Percentiles rank a stretch among this genome's conserved stretches.
Conservation (phyloP, 64 coral and sea anemone species). For the Dendrophyllia cribrosa region DNA sequence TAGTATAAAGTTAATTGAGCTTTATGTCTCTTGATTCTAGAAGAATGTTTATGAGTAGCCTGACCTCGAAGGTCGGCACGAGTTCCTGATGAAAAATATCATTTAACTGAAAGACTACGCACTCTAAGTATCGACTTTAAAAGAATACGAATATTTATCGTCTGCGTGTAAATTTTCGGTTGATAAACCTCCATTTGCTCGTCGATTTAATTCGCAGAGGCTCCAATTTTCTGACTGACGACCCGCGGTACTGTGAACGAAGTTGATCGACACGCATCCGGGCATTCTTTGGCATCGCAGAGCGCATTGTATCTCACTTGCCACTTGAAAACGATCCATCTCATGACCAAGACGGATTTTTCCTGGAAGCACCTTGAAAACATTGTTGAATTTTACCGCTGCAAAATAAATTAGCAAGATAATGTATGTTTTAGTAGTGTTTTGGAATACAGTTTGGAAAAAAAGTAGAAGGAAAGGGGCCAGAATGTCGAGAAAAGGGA, state of each 20-base stretch:
- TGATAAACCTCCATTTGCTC: not conserved
- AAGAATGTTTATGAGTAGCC: no score
- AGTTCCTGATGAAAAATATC: no score
- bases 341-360: not conserved
- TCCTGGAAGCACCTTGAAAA: not conserved
- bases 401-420: not conserved
- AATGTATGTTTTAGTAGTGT: no score
- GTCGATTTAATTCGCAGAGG: not conserved
- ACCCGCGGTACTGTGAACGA: not conserved
- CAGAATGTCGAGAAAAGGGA: no score
- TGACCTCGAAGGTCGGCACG: no score
- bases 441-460: no score
- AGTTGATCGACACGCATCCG: conserved; percentile 2
- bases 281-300: conserved; percentile 4
- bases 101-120: no score
- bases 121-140: not conserved
- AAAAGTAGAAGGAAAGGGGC: no score
- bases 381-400: not conserved
- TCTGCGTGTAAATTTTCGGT: not conserved
- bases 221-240: not conserved
- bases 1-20: no score
- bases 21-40: no score
- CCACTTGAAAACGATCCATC: not conserved
- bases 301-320: not conserved
- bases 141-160: not conserved